These are phyloP conservation scores for Parazoanthus darwini DNA, from an alignment of 92 coral and sea anemone genomes.

Conservation along the genomic window DNA sequence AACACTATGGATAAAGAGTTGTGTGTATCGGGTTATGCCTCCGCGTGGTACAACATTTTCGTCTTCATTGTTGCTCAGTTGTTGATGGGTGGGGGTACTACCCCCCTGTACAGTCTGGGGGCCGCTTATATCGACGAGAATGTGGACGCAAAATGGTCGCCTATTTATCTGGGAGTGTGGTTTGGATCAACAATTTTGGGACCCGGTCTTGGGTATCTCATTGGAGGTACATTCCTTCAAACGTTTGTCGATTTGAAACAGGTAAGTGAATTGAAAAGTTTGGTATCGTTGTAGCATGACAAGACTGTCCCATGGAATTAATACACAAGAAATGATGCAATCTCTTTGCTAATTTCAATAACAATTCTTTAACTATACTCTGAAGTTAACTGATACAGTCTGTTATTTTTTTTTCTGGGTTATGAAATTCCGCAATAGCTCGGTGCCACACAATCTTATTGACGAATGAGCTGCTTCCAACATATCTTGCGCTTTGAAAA, in stretches of 20 bases:
- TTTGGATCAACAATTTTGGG: slow-evolving; percentile 69
- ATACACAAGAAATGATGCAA: too few species aligned
- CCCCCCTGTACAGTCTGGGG: slow-evolving; percentile 88
- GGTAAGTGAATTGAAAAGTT: slow-evolving; percentile 44
- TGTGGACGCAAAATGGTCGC: slow-evolving; percentile 79
- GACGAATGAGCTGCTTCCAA: too few species aligned
- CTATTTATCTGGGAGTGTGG: slow-evolving; percentile 83
- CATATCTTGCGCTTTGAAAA: too few species aligned
- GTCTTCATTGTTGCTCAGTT: slow-evolving; percentile 75
- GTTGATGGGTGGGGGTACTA: slow-evolving; percentile 92
- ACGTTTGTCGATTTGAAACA: slow-evolving; percentile 74
- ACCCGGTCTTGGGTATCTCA: slow-evolving; percentile 82
- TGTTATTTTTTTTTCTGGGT: too few species aligned
- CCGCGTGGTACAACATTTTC: slow-evolving; percentile 69
- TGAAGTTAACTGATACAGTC: too few species aligned
- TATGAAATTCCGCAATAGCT: too few species aligned
- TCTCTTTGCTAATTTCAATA: too few species aligned
- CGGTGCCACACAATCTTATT: too few species aligned
- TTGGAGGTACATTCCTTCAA: slow-evolving; percentile 76
- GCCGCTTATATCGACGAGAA: slow-evolving; percentile 97
- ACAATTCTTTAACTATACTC: too few species aligned
- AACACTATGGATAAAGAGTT: slow-evolving; percentile 28
- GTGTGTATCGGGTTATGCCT: slow-evolving; percentile 67
- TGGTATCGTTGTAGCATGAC: too few species aligned
- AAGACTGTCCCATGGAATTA: too few species aligned